Evolutionary conservation across 2,888 invertebrate genomes (phyloP).

Genomic region (Trilocha varians): DNA sequence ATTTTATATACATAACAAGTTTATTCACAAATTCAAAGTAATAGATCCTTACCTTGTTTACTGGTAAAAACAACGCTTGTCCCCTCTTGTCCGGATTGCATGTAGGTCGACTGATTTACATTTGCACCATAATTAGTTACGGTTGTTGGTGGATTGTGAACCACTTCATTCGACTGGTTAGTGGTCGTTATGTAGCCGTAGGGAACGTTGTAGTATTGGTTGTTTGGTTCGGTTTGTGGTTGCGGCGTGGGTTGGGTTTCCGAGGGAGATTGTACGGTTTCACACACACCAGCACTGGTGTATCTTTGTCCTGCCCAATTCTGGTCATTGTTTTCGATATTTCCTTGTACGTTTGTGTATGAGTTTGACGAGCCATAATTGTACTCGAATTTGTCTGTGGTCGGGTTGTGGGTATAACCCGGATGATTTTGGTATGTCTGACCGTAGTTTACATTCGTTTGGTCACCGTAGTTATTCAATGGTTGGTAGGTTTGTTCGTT

Average conservation of each 20-base stretch:
- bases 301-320: slow-evolving; percentile 49
- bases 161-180: slow-evolving; percentile 35
- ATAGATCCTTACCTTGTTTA: slow-evolving; percentile 55
- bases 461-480: slow-evolving; percentile 25
- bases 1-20: slow-evolving; percentile 4
- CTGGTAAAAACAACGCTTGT: slow-evolving; percentile 44
- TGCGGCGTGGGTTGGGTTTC: slow-evolving; percentile 34
- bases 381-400: slow-evolving; percentile 74
- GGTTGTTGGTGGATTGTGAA: slow-evolving; percentile 26
- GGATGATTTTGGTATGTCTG: slow-evolving; percentile 71
- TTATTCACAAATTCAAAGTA: slow-evolving; percentile 11
- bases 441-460: slow-evolving; percentile 28
- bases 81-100: slow-evolving; percentile 46
- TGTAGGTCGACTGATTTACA: slow-evolving; percentile 51
- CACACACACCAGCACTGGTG: slow-evolving; percentile 60
- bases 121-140: slow-evolving; percentile 46
- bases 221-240: slow-evolving; percentile 22
- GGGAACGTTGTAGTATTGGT: slow-evolving; percentile 60
- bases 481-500: slow-evolving; percentile 29
- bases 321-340: slow-evolving; percentile 27
- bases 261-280: slow-evolving; percentile 63
- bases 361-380: slow-evolving; percentile 75
- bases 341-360: slow-evolving; percentile 28
- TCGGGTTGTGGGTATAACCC: slow-evolving; percentile 73
- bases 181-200: slow-evolving; percentile 60